These are phyloP conservation scores for Acestrorhynchus altus DNA, from an alignment of 2,797 vertebrate genomes.

Conservation along the genomic window DNA sequence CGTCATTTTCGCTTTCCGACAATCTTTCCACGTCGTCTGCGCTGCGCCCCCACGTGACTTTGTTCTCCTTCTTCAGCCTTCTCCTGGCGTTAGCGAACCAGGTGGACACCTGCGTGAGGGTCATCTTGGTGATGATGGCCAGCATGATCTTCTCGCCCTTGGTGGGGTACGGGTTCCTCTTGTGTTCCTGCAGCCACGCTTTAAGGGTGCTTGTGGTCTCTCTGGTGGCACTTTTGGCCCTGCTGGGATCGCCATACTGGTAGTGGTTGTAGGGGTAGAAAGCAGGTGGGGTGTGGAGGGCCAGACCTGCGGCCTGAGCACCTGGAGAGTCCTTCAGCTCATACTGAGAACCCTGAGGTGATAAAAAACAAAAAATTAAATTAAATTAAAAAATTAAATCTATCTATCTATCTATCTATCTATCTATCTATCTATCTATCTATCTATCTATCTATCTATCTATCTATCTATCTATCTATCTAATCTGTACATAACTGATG, in stretches of 20 bases:
- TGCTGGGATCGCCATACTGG: constrained; percentile 91
- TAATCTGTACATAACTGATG: no score
- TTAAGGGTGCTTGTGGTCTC: constrained; percentile 96
- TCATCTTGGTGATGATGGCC: constrained; percentile 71
- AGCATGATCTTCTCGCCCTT: constrained; percentile 70
- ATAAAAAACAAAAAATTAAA: constrained; percentile 15
- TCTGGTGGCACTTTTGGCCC: constrained; percentile 93
- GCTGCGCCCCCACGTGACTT: constrained; percentile 95
- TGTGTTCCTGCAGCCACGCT: constrained; percentile 97
- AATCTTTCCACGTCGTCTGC: constrained; percentile 93
- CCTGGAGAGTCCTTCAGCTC: constrained; percentile 96
- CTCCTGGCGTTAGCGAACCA: constrained; percentile 70
- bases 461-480: no score
- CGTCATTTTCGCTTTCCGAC: constrained; percentile 95
- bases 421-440: no score
- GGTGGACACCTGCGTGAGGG: constrained; percentile 70
- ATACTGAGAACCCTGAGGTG: constrained; percentile 92
- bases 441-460: no score
- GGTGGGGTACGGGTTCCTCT: constrained; percentile 87
- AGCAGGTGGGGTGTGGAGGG: constrained; percentile 89
- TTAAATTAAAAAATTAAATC: background rate
- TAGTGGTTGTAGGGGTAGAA: constrained; percentile 98
- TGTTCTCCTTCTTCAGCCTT: constrained; percentile 75
- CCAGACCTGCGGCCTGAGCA: constrained; percentile 89
- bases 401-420: no score